These are phyloP conservation scores for Carettochelys insculpta DNA, from an alignment of 2,113 vertebrate genomes.

Conservation along the genomic window DNA sequence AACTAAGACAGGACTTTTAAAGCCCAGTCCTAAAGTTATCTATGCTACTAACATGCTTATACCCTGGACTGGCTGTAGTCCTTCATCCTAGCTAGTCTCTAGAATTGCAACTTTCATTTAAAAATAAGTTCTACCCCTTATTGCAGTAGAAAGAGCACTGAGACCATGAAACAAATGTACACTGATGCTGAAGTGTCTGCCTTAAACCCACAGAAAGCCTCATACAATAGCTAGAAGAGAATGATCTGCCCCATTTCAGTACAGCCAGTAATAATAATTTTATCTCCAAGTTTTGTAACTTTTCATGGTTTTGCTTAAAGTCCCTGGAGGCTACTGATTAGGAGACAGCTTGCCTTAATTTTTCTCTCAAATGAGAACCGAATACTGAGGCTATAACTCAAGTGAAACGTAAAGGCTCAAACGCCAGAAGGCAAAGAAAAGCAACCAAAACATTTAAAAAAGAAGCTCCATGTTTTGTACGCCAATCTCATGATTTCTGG, in stretches of 20 bases:
- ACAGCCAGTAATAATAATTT: slow-evolving; percentile 7
- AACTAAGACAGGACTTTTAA: neutral
- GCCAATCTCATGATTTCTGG: neutral
- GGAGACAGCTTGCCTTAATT: too few relatives aligned
- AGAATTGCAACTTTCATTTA: neutral
- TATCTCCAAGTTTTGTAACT: neutral
- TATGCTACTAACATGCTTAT: neutral
- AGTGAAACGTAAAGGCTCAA: neutral
- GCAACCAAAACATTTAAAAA: neutral
- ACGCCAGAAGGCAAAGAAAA: neutral
- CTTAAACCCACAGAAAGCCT: slow-evolving; percentile 30
- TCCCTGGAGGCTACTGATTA: neutral
- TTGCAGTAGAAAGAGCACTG: neutral
- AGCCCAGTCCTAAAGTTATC: neutral
- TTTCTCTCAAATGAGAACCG: neutral
- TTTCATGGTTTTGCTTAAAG: slow-evolving; percentile 43
- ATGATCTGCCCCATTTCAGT: neutral
- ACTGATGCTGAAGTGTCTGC: neutral
- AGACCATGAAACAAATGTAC: neutral
- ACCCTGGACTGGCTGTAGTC: neutral
- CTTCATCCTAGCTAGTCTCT: neutral
- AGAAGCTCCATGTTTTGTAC: neutral
- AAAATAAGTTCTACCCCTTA: neutral
- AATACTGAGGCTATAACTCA: neutral
- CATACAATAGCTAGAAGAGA: slow-evolving; percentile 31